These are phyloP conservation scores for Megathymus violae DNA, from an alignment of 1,140 invertebrate genomes.

Conservation along the genomic window DNA sequence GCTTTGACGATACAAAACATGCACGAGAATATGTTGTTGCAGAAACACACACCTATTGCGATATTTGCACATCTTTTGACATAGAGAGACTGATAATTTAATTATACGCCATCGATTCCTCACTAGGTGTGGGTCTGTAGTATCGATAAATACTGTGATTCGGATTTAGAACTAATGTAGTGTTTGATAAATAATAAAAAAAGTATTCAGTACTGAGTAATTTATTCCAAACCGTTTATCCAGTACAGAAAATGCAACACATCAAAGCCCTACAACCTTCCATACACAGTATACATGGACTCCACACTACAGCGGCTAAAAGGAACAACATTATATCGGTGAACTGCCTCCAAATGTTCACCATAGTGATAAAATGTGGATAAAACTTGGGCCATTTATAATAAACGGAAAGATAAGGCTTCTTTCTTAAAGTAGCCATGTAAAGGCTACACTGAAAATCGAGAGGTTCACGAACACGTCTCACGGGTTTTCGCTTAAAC, in stretches of 20 bases:
- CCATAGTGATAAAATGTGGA: constrained; percentile 47
- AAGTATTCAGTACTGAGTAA: constrained; percentile 29
- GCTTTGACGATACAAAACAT: too few species aligned
- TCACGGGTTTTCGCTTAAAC: constrained; percentile 11
- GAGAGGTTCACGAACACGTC: constrained; percentile 35
- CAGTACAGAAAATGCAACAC: constrained; percentile 62
- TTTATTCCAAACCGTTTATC: constrained; percentile 47
- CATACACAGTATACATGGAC: constrained; percentile 56
- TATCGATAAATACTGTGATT: too few species aligned
- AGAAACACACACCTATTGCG: too few species aligned
- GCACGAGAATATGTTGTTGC: too few species aligned
- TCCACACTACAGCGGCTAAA: constrained; percentile 56
- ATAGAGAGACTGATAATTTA: too few species aligned
- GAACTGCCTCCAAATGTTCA: constrained; percentile 51
- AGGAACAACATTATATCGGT: constrained; percentile 53
- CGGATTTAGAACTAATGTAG: too few species aligned
- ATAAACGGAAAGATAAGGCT: constrained; percentile 48
- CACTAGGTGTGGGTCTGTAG: too few species aligned
- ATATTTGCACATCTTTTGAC: too few species aligned
- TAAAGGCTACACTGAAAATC: constrained; percentile 56
- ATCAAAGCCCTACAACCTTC: constrained; percentile 53
- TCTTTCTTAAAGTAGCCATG: constrained; percentile 52
- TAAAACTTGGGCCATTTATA: constrained; percentile 53
- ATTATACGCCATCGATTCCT: too few species aligned
- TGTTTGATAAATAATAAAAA: constrained; percentile 12